Percentiles rank a stretch among this genome's conserved stretches.
Evolutionary conservation across 2,797 vertebrate species (phyloP).

Genomic region (Coregonus sp.): DNA sequence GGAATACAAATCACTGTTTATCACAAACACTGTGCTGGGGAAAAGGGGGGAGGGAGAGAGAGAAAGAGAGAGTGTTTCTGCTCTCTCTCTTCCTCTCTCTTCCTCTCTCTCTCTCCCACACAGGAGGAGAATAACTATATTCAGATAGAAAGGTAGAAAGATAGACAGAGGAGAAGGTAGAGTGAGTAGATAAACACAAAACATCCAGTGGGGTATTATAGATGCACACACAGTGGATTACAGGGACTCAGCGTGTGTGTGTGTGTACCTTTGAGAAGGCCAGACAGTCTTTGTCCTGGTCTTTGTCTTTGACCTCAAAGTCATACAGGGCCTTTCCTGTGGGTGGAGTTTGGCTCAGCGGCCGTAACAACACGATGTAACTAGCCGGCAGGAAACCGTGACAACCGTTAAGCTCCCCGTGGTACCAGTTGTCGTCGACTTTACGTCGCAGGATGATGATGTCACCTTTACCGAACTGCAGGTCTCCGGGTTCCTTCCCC

Average conservation of each 20-base stretch:
- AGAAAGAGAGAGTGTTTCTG: neutral
- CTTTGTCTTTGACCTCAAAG: constrained; percentile 97
- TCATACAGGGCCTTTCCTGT: constrained; percentile 98
- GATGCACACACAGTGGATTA: constrained; percentile 1
- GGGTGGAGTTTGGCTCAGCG: constrained; percentile 88
- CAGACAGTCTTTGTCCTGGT: constrained; percentile 97
- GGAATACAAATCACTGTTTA: constrained; percentile 58
- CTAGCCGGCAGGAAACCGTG: constrained; percentile 95
- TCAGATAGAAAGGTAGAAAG: neutral
- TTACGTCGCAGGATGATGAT: constrained; percentile 93
- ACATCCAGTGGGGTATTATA: neutral
- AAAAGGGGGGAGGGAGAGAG: neutral
- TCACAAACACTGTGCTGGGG: constrained; percentile 7
- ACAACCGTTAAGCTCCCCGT: constrained; percentile 90
- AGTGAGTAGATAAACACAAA: neutral
- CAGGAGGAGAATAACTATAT: constrained; percentile 3
- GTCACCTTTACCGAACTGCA: constrained; percentile 95
- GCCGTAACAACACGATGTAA: constrained; percentile 91
- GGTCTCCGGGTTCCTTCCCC: constrained; percentile 95
- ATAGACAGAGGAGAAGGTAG: neutral
- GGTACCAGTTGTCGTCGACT: constrained; percentile 97
- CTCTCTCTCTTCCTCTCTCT: neutral
- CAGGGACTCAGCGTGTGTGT: neutral
- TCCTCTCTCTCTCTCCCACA: neutral
- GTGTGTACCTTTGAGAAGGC: constrained; percentile 92